Percentiles rank a stretch among this genome's conserved stretches.
phyloP scores from a whole-genome alignment of 2,888 invertebrate genomes.

The Tetrapedia diversipes region DNA sequence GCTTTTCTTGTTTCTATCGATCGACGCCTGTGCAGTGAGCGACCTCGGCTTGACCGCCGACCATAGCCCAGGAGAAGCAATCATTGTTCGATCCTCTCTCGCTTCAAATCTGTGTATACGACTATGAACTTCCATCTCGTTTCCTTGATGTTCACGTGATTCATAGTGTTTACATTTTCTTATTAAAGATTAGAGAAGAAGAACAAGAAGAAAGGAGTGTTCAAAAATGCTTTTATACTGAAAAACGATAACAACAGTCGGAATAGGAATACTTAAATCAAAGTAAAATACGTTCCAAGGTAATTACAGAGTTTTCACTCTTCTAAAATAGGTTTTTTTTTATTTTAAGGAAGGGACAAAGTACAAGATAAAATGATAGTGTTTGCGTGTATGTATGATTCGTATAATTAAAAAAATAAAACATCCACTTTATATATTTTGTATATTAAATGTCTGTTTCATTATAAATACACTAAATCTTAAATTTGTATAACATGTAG shows the following conservation, averaged over 20 bases:
- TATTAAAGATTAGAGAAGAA: slow-evolving; percentile 5
- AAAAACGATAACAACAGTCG: slow-evolving; percentile 7
- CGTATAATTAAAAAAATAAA: too few species aligned
- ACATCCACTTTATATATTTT: too few species aligned
- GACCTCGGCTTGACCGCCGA: slow-evolving; percentile 63
- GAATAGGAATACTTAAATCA: slow-evolving; percentile 4
- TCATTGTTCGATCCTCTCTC: slow-evolving; percentile 66
- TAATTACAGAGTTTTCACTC: neutral
- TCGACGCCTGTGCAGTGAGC: slow-evolving; percentile 79
- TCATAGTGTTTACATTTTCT: neutral
- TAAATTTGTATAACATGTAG: too few species aligned
- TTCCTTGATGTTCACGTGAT: slow-evolving; percentile 4
- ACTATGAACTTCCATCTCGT: slow-evolving; percentile 2
- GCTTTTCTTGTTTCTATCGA: slow-evolving; percentile 74
- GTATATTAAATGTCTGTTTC: too few species aligned
- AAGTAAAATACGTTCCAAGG: slow-evolving; percentile 19
- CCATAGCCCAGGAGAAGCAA: slow-evolving; percentile 68
- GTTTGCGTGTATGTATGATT: too few species aligned
- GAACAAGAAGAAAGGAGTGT: neutral
- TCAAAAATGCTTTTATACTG: neutral
- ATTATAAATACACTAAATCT: too few species aligned
- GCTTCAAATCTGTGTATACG: slow-evolving; percentile 45
- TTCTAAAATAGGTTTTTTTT: neutral
- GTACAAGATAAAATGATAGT: neutral
- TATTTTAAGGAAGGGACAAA: neutral